phyloP scores from a whole-genome alignment of 64 coral and sea anemone species.

The Trachythela sp. region DNA sequence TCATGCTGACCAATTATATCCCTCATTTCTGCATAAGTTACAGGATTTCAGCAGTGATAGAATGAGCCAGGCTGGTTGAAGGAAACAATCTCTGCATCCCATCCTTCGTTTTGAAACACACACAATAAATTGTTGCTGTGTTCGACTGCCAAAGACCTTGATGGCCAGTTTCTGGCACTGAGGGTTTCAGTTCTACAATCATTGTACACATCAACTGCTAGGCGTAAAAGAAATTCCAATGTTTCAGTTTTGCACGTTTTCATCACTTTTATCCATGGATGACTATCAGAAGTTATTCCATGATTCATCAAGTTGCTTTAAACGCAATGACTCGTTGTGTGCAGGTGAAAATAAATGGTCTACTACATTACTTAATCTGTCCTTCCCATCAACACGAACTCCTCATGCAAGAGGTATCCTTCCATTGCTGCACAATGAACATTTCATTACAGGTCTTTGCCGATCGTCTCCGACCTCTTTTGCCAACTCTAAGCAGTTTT shows the following conservation, averaged over 20 bases:
- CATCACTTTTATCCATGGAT: constrained; percentile 8
- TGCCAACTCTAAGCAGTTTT: neutral
- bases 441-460: constrained; percentile 7
- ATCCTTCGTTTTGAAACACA: neutral
- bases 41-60: neutral
- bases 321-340: neutral
- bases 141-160: neutral
- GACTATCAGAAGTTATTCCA: neutral
- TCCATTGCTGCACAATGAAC: neutral
- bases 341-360: neutral
- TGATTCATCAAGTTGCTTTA: neutral
- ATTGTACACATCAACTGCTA: neutral
- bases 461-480: neutral
- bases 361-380: neutral
- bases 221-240: neutral
- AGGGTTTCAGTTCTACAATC: neutral
- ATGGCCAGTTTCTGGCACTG: neutral
- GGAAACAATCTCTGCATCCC: neutral
- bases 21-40: constrained; percentile 9
- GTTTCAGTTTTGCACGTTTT: neutral
- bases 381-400: constrained; percentile 1
- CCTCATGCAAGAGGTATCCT: neutral
- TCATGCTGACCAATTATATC: constrained; percentile 5
- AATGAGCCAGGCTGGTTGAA: constrained; percentile 7
- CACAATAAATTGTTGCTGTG: neutral